Conservation (phyloP, 2,888 invertebrate species). For the Hyposoter didymator region DNA sequence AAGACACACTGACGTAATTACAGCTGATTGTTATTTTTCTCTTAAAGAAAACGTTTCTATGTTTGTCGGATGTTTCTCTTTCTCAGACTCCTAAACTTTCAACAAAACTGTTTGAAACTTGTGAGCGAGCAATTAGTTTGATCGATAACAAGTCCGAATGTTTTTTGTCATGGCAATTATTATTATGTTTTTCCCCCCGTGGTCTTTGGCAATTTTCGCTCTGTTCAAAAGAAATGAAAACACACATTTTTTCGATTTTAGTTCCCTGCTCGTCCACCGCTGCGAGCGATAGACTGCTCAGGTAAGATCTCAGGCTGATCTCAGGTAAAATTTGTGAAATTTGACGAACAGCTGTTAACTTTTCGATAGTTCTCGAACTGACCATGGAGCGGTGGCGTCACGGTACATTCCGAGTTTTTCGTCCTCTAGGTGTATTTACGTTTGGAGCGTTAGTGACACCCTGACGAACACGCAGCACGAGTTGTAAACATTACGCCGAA, state of each 20-base stretch:
- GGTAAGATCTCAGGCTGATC: not conserved
- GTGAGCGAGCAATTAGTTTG: slow-evolving; percentile 59
- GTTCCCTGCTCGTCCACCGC: not conserved
- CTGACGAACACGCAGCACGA: not conserved
- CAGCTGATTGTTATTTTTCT: slow-evolving; percentile 19
- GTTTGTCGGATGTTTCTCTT: not conserved
- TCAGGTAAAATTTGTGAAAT: not conserved
- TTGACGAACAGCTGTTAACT: not conserved
- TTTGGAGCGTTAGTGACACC: not conserved
- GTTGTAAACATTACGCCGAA: slow-evolving; percentile 10
- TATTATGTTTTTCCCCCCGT: not conserved
- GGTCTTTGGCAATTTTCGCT: not conserved
- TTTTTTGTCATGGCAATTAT: slow-evolving; percentile 60
- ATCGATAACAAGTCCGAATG: slow-evolving; percentile 59
- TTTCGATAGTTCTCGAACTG: not conserved
- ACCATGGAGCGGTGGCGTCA: not conserved
- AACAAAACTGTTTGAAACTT: slow-evolving; percentile 21
- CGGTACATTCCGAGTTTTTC: not conserved
- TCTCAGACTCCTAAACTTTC: not conserved
- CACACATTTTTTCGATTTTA: slow-evolving; percentile 1
- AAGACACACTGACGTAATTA: not conserved
- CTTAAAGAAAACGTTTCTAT: slow-evolving; percentile 2
- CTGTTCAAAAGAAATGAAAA: slow-evolving; percentile 23
- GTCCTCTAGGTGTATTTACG: slow-evolving; percentile 8
- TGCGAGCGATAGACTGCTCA: not conserved